phyloP scores from a whole-genome alignment of 1,140 invertebrate genomes.

The Drosophila eugracilis region DNA sequence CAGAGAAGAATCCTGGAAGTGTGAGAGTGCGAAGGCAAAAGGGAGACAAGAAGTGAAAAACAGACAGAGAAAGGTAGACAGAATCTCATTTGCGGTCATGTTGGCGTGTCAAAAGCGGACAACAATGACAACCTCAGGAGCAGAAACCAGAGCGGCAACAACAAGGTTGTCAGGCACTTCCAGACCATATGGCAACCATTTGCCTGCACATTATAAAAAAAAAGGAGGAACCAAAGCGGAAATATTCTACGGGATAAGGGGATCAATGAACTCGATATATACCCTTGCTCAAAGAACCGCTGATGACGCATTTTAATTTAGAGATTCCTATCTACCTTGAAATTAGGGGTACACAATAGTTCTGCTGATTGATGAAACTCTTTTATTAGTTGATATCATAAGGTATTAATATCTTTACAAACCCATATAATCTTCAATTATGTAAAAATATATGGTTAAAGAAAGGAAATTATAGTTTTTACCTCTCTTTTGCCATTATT shows the following conservation, averaged over 20 bases:
- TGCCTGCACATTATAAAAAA: constrained; percentile 35
- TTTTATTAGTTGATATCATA: too few relatives aligned
- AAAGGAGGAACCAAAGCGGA: constrained; percentile 27
- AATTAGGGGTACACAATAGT: neutral
- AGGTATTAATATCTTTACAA: too few relatives aligned
- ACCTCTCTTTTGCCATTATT: too few relatives aligned
- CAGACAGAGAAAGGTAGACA: constrained; percentile 35
- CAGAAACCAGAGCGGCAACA: constrained; percentile 27
- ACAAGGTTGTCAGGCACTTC: constrained; percentile 41
- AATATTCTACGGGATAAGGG: neutral
- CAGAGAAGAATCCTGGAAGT: neutral
- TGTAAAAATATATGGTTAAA: too few relatives aligned
- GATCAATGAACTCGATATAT: constrained; percentile 36
- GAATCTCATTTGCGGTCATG: constrained; percentile 76
- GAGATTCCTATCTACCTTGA: neutral
- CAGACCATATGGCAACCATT: constrained; percentile 67
- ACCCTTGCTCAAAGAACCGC: neutral
- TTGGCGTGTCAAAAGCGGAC: constrained; percentile 72
- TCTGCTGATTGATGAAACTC: neutral
- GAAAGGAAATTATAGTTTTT: too few relatives aligned
- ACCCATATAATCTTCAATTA: too few relatives aligned
- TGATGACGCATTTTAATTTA: neutral
- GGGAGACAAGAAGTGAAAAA: neutral
- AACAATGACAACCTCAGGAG: constrained; percentile 44
- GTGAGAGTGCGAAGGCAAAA: neutral